A percentile compares a stretch with the other conserved stretches of the same genome.
These are phyloP conservation scores for Microplitis mediator DNA, from an alignment of 1,140 invertebrate genomes.

Conservation along the genomic window DNA sequence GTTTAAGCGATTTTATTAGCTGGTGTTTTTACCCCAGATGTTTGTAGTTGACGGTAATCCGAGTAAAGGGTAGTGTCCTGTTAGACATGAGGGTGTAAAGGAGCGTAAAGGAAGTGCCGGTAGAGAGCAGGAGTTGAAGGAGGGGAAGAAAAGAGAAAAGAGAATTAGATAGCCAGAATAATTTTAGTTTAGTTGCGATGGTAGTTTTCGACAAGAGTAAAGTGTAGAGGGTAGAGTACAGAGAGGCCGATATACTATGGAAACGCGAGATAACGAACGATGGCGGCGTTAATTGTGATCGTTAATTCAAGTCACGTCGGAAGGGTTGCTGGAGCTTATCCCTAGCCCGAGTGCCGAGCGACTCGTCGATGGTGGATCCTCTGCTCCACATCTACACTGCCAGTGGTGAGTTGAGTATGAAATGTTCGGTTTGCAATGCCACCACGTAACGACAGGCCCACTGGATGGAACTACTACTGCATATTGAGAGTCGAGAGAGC, in stretches of 20 bases:
- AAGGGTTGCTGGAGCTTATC: constrained; percentile 38
- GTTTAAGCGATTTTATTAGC: constrained; percentile 15
- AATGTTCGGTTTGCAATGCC: background rate
- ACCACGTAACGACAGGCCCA: no score
- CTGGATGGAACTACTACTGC: no score
- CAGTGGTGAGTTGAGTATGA: background rate
- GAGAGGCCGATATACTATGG: constrained; percentile 5
- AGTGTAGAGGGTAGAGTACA: background rate
- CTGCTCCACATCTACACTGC: no score
- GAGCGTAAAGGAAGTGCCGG: background rate
- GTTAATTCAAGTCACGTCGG: constrained; percentile 44
- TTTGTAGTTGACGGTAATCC: constrained; percentile 6
- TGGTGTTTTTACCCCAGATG: background rate
- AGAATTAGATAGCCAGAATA: constrained; percentile 18
- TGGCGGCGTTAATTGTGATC: constrained; percentile 42
- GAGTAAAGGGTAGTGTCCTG: background rate
- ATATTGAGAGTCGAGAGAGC: background rate
- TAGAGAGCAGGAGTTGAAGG: background rate
- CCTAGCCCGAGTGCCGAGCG: constrained; percentile 16
- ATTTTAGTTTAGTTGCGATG: constrained; percentile 18
- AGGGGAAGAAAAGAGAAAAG: background rate
- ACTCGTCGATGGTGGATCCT: background rate
- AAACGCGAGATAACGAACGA: constrained; percentile 27
- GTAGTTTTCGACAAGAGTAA: no score
- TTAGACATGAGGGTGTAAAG: no score